Base-by-base conservation (phyloP, 1,140 invertebrate species). In the Stegodyphus mimosarum region DNA sequence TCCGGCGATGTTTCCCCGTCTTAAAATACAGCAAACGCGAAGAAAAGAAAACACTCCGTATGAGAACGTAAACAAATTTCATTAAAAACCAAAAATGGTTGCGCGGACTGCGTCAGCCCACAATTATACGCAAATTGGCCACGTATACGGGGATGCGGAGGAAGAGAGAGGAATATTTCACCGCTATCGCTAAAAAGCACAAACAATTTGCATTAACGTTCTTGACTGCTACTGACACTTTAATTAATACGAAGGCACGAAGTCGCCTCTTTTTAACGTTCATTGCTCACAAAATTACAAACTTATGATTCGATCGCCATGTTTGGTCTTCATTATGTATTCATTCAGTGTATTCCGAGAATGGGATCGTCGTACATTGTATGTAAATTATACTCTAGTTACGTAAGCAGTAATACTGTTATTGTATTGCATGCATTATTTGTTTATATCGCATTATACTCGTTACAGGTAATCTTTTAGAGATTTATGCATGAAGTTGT, bases 161-260 rank as follows among this genome's bases (percentile, higher is more conserved):
- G 51, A 66, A 7, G 15, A 9, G 13, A 60, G 48, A 55, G 13
- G 49, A 49, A 49, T 50, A 48, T 77, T 77, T 60, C 66, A 10
- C 60, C n/a, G 53, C 53, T 75, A 63, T 6, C 73, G 15, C 55
- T 66, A 77, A 77, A 60, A 11, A 15, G 55, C 55, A 60, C 55
- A 15, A 60, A 77, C 74, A 77, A 77, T 77, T 77, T 77, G 51
- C 74, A 77, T 77, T 77, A 77, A 77, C 74, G 66, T 77, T 77
- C 74, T 64, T 77, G 74, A 77, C 74, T 77, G 74, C 17, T 50
- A 51, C 63, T 77, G 74, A 77, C 74, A 77, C 60, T 77, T 77
- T 77, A 77, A 77, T 77, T 77, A 77, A 77, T 77, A 66, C 49
- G 50, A 48, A 7, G 50, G 60, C 49, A 52, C 51, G 53, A 77